Evolutionary conservation across 2,113 vertebrate genomes (phyloP).

Genomic region (Catharus minimus): DNA sequence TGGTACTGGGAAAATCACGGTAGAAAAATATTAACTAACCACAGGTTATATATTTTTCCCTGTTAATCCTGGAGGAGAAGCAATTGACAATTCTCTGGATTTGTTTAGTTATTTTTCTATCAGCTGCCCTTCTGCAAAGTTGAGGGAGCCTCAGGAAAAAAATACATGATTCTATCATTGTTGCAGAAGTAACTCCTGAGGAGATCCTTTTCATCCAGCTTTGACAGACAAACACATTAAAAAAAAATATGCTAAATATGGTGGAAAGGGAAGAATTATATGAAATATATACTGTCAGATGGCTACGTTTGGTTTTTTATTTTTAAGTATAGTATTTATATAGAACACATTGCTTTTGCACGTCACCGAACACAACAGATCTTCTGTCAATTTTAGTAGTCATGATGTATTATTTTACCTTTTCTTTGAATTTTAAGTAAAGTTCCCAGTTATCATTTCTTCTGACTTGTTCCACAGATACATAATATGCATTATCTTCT

Average conservation of each 20-base stretch:
- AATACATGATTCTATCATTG: background rate
- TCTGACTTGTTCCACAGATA: background rate
- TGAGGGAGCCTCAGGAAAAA: background rate
- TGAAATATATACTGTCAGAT: background rate
- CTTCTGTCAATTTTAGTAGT: background rate
- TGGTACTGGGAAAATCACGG: background rate
- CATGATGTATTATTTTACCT: background rate
- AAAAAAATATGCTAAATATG: background rate
- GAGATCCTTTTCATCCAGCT: background rate
- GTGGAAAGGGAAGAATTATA: background rate
- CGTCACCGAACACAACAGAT: background rate
- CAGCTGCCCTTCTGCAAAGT: background rate
- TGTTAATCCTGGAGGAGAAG: background rate
- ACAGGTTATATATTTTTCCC: background rate
- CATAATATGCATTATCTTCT: background rate
- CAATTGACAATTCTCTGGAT: background rate
- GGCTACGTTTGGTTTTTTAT: fast-evolving
- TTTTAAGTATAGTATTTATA: background rate
- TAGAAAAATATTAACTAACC: background rate
- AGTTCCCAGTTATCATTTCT: background rate
- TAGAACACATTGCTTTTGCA: slow-evolving; percentile 37
- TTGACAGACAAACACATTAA: background rate
- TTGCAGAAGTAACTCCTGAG: background rate
- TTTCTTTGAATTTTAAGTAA: background rate
- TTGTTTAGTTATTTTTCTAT: background rate